phyloP scores from a whole-genome alignment of 2,888 invertebrate genomes.

The Cartodere bifasciata region DNA sequence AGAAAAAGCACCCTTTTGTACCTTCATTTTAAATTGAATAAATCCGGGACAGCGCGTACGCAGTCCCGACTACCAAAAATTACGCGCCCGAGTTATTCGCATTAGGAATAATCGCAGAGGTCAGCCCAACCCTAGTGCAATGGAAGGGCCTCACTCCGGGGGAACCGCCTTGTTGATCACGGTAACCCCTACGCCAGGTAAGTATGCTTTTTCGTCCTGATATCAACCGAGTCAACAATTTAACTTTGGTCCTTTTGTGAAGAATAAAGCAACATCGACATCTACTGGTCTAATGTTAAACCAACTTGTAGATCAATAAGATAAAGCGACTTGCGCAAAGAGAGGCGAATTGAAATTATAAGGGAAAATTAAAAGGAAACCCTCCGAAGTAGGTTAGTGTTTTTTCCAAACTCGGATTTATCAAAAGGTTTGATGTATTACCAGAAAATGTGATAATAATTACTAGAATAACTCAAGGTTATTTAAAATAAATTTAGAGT shows the following conservation, averaged over 20 bases:
- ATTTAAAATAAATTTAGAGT: too few species aligned
- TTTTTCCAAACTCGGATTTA: neutral
- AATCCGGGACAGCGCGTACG: conserved; percentile 46
- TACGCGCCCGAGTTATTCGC: conserved; percentile 58
- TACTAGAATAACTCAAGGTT: too few species aligned
- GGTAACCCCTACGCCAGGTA: conserved; percentile 46
- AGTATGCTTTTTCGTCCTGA: too few species aligned
- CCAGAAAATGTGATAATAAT: conserved; percentile 1
- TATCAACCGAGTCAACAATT: too few species aligned
- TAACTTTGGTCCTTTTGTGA: too few species aligned
- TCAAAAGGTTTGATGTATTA: neutral
- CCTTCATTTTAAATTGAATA: too few species aligned
- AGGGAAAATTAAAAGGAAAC: neutral
- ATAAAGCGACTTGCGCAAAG: conserved; percentile 1
- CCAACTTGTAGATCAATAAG: too few species aligned
- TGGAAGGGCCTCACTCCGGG: conserved; percentile 56
- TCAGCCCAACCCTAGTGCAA: conserved; percentile 64
- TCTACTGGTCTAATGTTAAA: too few species aligned
- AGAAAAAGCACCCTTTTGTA: too few species aligned
- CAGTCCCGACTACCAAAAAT: conserved; percentile 56
- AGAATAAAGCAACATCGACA: too few species aligned
- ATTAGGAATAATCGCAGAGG: conserved; percentile 63
- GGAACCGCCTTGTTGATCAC: conserved; percentile 59
- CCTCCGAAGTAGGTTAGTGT: neutral
- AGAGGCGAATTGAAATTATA: neutral